Percentiles rank a stretch among this genome's conserved stretches.
phyloP scores from a whole-genome alignment of 2,797 vertebrate species.

The Urophycis tenuis region DNA sequence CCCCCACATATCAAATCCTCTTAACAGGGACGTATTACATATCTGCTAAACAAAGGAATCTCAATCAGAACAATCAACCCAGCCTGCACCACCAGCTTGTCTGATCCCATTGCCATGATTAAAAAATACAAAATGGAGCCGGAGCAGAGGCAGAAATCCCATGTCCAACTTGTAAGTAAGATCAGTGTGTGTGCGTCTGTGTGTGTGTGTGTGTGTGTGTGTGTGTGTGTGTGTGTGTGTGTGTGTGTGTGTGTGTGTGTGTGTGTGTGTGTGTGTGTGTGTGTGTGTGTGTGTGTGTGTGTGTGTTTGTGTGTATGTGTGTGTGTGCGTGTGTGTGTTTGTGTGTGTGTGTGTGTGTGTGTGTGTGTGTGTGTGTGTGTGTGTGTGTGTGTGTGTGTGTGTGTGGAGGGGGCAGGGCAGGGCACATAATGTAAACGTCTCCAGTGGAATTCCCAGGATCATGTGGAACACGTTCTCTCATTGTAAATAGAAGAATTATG shows the following conservation, averaged over 20 bases:
- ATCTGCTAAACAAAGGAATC: slow-evolving; percentile 77
- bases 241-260: slow-evolving; percentile 18
- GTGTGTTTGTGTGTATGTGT: slow-evolving; percentile 18
- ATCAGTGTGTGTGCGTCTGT: slow-evolving; percentile 45
- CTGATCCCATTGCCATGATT: slow-evolving; percentile 78
- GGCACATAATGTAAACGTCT: slow-evolving; percentile 50
- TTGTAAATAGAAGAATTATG: slow-evolving; percentile 55
- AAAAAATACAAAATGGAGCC: slow-evolving; percentile 72
- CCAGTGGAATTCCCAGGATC: slow-evolving; percentile 57
- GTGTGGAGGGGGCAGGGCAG: slow-evolving; percentile 18
- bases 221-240: slow-evolving; percentile 22
- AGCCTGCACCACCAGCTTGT: slow-evolving; percentile 57
- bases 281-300: slow-evolving; percentile 14
- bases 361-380: slow-evolving; percentile 19
- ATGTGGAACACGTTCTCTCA: slow-evolving; percentile 49
- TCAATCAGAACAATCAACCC: slow-evolving; percentile 75
- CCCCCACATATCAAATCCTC: slow-evolving; percentile 67
- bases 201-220: slow-evolving; percentile 26
- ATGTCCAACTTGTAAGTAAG: slow-evolving; percentile 68
- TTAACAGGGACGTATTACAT: slow-evolving; percentile 76
- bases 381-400: slow-evolving; percentile 20
- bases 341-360: slow-evolving; percentile 7
- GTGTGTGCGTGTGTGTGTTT: slow-evolving; percentile 19
- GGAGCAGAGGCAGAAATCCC: slow-evolving; percentile 70
- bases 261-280: slow-evolving; percentile 17